Conservation (phyloP, 2,888 invertebrate genomes). For the Nomada hirtipes region DNA sequence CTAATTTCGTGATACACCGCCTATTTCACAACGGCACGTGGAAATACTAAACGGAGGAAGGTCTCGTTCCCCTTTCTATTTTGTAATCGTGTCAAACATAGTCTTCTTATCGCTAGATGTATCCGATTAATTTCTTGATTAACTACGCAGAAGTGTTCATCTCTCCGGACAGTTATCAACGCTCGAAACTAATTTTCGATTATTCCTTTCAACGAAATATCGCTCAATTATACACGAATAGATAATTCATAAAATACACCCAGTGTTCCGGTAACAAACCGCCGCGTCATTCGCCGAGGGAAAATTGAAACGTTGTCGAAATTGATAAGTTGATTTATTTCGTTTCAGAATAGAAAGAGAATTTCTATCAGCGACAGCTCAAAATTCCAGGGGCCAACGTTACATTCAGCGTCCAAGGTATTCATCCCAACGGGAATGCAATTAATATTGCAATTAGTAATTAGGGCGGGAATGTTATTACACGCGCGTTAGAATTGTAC, state of each 20-base stretch:
- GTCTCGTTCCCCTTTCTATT: not conserved
- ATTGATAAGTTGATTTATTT: not conserved
- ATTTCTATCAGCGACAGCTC: not conserved
- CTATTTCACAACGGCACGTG: not conserved
- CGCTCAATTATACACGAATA: not conserved
- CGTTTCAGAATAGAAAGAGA: not conserved
- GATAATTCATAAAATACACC: too few species aligned
- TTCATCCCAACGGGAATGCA: conserved; percentile 8
- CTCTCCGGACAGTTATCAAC: conserved; percentile 2
- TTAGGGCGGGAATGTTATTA: conserved; percentile 1
- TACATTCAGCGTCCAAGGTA: not conserved
- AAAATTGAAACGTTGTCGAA: not conserved
- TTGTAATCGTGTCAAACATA: not conserved
- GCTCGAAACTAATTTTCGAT: conserved; percentile 3
- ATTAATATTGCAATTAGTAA: conserved; percentile 31
- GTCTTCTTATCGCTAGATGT: conserved; percentile 16
- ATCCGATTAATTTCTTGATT: conserved; percentile 22
- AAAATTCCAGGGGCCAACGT: not conserved
- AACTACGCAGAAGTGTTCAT: not conserved
- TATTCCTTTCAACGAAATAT: not conserved
- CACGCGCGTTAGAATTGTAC: not conserved
- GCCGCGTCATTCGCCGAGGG: too few species aligned
- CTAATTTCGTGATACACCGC: not conserved
- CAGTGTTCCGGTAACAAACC: too few species aligned
- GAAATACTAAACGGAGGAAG: not conserved